Evolutionary conservation across 2,113 vertebrate genomes (phyloP), one percentile per base, ranked within the genome.

Genomic region (Meriones unguiculatus): DNA sequence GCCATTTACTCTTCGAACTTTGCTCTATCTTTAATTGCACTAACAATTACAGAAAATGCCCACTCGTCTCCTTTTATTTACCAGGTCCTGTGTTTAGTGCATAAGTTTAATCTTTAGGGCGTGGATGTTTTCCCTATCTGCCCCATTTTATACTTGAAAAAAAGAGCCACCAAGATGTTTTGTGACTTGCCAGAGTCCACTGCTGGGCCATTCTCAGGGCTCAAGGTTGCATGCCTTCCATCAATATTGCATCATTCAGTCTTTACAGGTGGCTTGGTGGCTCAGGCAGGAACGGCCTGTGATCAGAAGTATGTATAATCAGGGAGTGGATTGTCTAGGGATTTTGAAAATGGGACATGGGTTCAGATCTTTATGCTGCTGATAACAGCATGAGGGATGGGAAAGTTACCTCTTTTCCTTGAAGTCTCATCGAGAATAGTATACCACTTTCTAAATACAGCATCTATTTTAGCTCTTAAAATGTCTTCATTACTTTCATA

Each of bases 381-480:
- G 80, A 6, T 67, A 73, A 41, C 38, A 59, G 0, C 30, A 46
- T 73, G 8, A 41, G 50, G 20, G 28, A 70, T n/a, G 30, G 32
- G 17, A 14, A 24, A 70, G 30, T 35, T 18, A 35, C 7, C 30
- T 14, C 25, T 70, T 54, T 24, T n/a, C 7, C 32, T 35, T 20
- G 4, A 22, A 32, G 28, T 13, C 20, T 54, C 46, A 57, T 15
- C 17, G 69, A 86, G 41, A 50, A 28, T 32, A 18, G 24, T 15
- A 17, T 65, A 41, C 59, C 6, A 11, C 22, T 10, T 67, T 84
- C 35, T 73, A 93, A 65, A 92, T 91, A 54, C 17, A 41, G 3
- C 7, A 88, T 87, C 72, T 65, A 75, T 59, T 85, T 91, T 84
- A 91, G 5, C 8, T 64, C 15, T 41, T 90, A 95, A 94, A 85